Evolutionary conservation across 1,140 invertebrate genomes (phyloP), one percentile per base, ranked within the genome.

Genomic region (Harlomillsia oculata): DNA sequence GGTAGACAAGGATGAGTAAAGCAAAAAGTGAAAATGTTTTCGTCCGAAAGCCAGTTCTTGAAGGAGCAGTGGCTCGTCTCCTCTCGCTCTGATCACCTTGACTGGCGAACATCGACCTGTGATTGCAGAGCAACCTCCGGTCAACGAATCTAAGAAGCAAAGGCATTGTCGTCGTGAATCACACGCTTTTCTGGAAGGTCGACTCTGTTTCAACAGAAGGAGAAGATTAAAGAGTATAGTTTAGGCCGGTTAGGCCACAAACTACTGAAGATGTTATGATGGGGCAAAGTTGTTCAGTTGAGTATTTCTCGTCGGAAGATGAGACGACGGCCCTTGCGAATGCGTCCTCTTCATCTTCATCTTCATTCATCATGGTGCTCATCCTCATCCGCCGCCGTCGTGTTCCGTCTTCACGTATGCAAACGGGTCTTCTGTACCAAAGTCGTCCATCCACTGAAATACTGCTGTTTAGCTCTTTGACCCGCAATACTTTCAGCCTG

Each of bases 131-230:
- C 54, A 44, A 29, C 40, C 2, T 8, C 59, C 45, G 59, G 59
- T 60, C 59, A 60, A 60, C 41, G 59, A 56, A 55, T 50, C 48
- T 37, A 46, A 54, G 34, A 48, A 50, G 32, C 30, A 26, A 55
- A 55, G 58, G 54, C 55, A 60, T 60, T 60, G 59, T 60, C 59
- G 50, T 56, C 53, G 49, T 60, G 59, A 60, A 60, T 60, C 59
- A 56, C 52, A 53, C 26, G 39, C 13, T 48, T 32, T 48, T 48
- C 45, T 48, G 39, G 39, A 41, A 16, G 39, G 16, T 45, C 28
- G 30, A 21, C 28, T 30, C 34, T 30, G 29, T 48, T 48, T 32
- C n/a, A 21, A 32, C 30, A 48, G 29, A 21, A 32, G 29, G 30
- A 48, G 30, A 30, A 28, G 23, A 21, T 44, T 26, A 8, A 16